Percentiles rank a stretch among this genome's conserved stretches.
Conservation (phyloP, 2,888 invertebrate genomes). For the Drosophila prolongata region DNA sequence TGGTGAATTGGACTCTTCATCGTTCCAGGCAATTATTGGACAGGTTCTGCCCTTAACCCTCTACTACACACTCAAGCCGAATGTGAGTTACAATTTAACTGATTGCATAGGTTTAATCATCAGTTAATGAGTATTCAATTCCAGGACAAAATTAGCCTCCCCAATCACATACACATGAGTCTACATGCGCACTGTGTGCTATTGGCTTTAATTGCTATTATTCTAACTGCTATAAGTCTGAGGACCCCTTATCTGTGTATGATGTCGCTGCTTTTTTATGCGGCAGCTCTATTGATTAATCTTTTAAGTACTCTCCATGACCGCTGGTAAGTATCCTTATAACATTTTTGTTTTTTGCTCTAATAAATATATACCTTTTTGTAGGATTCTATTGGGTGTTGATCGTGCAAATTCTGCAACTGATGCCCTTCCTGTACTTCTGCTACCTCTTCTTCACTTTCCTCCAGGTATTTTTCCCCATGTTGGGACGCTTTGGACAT, state of each 20-base stretch:
- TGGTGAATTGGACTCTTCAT: conserved; percentile 84
- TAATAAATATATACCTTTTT: conserved; percentile 4
- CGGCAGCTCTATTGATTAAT: conserved; percentile 73
- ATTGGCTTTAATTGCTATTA: conserved; percentile 67
- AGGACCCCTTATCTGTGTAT: conserved; percentile 81
- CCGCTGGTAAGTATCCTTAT: conserved; percentile 60
- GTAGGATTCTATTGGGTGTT: conserved; percentile 74
- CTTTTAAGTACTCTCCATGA: conserved; percentile 74
- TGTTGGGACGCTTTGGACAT: conserved; percentile 86
- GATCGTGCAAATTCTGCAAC: conserved; percentile 80
- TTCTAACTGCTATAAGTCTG: conserved; percentile 69
- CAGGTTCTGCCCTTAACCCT: conserved; percentile 74
- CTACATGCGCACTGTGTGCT: conserved; percentile 82
- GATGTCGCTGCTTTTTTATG: conserved; percentile 80
- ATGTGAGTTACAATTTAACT: conserved; percentile 57
- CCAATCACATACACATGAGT: conserved; percentile 80
- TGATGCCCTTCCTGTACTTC: conserved; percentile 84
- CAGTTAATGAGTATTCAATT: neutral
- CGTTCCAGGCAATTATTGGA: conserved; percentile 81
- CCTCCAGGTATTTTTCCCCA: conserved; percentile 86
- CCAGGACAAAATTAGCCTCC: conserved; percentile 63
- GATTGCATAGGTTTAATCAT: no score
- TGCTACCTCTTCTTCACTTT: conserved; percentile 85
- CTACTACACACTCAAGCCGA: conserved; percentile 74
- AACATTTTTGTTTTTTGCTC: neutral